A percentile compares a stretch with the other conserved stretches of the same genome.
phyloP scores from a whole-genome alignment of 2,797 vertebrate species.

The Cirrhinus mrigala region DNA sequence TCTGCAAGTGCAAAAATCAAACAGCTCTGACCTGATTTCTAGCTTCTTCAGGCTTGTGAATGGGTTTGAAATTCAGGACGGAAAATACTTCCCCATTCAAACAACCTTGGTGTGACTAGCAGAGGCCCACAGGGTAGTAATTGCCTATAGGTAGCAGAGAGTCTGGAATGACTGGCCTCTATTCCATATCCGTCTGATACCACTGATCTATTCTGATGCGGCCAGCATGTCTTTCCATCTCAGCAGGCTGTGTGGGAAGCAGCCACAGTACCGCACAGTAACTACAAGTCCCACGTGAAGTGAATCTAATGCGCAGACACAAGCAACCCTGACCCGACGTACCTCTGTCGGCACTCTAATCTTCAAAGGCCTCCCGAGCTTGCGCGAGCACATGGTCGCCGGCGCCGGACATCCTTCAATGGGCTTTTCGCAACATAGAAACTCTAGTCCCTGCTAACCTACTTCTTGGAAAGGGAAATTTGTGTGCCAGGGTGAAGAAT shows the following conservation, averaged over 20 bases:
- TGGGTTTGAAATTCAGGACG: constrained; percentile 48
- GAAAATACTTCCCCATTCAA: constrained; percentile 42
- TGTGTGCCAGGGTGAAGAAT: neutral
- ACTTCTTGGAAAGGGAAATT: constrained; percentile 25
- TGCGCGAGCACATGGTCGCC: constrained; percentile 17
- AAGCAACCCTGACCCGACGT: constrained; percentile 6
- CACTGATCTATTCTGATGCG: constrained; percentile 53
- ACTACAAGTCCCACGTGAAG: constrained; percentile 34
- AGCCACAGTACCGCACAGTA: neutral
- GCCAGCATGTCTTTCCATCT: constrained; percentile 29
- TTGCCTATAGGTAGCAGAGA: constrained; percentile 18
- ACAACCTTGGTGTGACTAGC: constrained; percentile 47
- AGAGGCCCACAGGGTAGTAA: constrained; percentile 40
- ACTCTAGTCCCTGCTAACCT: constrained; percentile 12
- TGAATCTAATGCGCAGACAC: constrained; percentile 2
- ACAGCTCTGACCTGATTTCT: constrained; percentile 27
- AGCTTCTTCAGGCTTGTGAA: constrained; percentile 31
- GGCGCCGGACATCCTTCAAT: constrained; percentile 3
- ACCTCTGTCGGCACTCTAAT: constrained; percentile 4
- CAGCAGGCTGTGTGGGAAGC: constrained; percentile 10
- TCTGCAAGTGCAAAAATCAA: constrained; percentile 14
- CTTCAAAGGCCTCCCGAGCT: constrained; percentile 31
- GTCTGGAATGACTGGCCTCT: constrained; percentile 47
- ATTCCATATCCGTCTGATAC: constrained; percentile 45
- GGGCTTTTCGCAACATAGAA: constrained; percentile 33